These are phyloP conservation scores for Atherinosoma microstoma DNA, from an alignment of 2,797 vertebrate genomes.

Conservation along the genomic window DNA sequence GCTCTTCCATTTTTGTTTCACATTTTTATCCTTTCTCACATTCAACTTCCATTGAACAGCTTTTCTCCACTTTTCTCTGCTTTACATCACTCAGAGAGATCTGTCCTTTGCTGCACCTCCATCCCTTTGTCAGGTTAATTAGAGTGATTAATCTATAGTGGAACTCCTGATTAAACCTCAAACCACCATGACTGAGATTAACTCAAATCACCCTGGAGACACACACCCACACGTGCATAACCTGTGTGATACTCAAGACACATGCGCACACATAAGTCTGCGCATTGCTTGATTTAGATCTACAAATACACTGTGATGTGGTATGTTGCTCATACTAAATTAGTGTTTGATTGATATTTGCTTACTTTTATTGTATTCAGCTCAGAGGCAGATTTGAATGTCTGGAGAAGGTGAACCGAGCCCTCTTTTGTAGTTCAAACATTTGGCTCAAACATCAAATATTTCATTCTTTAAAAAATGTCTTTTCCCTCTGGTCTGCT, in stretches of 20 bases:
- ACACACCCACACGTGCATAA: constrained; percentile 1
- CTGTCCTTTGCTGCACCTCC: constrained; percentile 10
- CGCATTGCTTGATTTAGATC: constrained; percentile 3
- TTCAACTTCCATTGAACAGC: constrained; percentile 15
- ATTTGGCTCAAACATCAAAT: constrained; percentile 26
- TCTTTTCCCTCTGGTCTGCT: constrained; percentile 3
- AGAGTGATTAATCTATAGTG: constrained; percentile 72
- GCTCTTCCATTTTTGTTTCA: constrained; percentile 36
- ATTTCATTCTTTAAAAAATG: constrained; percentile 14
- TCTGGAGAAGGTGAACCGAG: constrained; percentile 12
- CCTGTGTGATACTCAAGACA: constrained; percentile 2
- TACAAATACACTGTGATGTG: not conserved
- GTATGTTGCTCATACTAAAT: constrained; percentile 13
- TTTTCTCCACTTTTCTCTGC: constrained; percentile 35
- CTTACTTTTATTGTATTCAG: not conserved
- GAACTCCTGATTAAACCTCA: constrained; percentile 69
- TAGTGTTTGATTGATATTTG: not conserved
- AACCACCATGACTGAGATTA: constrained; percentile 31
- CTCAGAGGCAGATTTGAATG: constrained; percentile 14
- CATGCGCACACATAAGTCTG: not conserved
- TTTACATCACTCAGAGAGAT: constrained; percentile 39
- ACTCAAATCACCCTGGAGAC: constrained; percentile 40
- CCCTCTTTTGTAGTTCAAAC: constrained; percentile 19
- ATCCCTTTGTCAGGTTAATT: constrained; percentile 76
- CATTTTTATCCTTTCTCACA: constrained; percentile 18